Percentiles rank a stretch among this genome's conserved stretches.
phyloP scores from a whole-genome alignment of 2,888 invertebrate species.

The Drosophila kanekoi region DNA sequence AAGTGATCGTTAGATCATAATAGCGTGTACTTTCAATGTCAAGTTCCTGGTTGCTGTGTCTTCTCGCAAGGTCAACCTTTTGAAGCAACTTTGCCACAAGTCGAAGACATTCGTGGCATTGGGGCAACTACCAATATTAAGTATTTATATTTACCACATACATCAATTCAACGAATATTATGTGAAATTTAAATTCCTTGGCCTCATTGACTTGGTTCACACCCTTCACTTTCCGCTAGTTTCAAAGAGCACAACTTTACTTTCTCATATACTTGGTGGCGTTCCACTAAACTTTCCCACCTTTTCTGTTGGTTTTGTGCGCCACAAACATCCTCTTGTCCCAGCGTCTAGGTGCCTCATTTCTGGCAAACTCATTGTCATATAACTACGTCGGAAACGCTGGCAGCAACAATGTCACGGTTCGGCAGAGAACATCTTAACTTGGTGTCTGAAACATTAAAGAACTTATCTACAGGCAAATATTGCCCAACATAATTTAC shows the following conservation, averaged over 20 bases:
- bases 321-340: constrained; percentile 7
- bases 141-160: background rate
- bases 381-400: constrained; percentile 27
- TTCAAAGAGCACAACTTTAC: too few species aligned
- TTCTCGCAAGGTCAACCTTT: too few species aligned
- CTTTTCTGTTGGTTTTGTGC: constrained; percentile 42
- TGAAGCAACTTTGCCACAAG: too few species aligned
- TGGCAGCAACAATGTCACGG: constrained; percentile 45
- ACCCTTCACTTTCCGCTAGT: background rate
- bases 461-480: constrained; percentile 60
- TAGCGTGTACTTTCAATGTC: too few species aligned
- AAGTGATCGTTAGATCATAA: too few species aligned
- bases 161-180: too few species aligned
- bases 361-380: constrained; percentile 17
- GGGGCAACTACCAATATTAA: too few species aligned
- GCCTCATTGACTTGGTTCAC: background rate
- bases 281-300: constrained; percentile 56
- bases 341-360: background rate
- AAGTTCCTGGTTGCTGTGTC: too few species aligned
- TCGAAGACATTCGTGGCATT: too few species aligned
- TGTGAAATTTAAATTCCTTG: background rate
- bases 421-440: constrained; percentile 3
- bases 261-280: constrained; percentile 1
- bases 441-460: constrained; percentile 33
- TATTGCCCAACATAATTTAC: constrained; percentile 76